Percentiles rank a stretch among this genome's conserved stretches.
Evolutionary conservation across 1,140 invertebrate species (phyloP).

Genomic region (Brachionus asplanchnoidis): DNA sequence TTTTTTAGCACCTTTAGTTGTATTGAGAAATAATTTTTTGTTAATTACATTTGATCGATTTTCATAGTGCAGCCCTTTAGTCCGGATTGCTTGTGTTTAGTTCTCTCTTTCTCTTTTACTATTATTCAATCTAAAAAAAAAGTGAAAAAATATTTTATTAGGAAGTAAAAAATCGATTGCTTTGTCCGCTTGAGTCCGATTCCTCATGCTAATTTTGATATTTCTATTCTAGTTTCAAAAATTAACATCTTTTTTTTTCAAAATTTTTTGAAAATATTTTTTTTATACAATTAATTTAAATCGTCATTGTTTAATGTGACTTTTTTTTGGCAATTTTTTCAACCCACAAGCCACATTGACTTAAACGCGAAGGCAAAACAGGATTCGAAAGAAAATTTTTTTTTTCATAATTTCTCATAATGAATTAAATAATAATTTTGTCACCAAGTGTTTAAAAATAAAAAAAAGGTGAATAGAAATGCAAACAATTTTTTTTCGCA

Average conservation of each 20-base stretch:
- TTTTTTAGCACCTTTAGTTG: neutral
- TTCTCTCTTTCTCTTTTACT: neutral
- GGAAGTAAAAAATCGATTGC: neutral
- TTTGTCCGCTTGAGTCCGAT: neutral
- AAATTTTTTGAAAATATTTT: no score
- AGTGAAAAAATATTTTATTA: neutral
- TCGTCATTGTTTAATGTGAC: no score
- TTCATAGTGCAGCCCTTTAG: neutral
- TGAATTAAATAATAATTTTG: neutral
- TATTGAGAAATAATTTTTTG: neutral
- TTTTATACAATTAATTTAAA: no score
- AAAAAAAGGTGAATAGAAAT: neutral
- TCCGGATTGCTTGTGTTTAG: neutral
- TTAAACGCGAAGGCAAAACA: neutral
- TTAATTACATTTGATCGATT: neutral
- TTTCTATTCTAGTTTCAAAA: no score
- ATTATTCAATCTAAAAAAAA: neutral
- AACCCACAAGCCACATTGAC: neutral
- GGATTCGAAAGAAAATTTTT: neutral
- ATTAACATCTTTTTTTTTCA: no score
- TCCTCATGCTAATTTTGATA: neutral
- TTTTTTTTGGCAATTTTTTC: no score
- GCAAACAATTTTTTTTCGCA: neutral
- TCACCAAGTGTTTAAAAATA: neutral
- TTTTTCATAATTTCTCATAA: neutral